Conservation (phyloP, 2,113 vertebrate genomes). For the Alethe diademata region DNA sequence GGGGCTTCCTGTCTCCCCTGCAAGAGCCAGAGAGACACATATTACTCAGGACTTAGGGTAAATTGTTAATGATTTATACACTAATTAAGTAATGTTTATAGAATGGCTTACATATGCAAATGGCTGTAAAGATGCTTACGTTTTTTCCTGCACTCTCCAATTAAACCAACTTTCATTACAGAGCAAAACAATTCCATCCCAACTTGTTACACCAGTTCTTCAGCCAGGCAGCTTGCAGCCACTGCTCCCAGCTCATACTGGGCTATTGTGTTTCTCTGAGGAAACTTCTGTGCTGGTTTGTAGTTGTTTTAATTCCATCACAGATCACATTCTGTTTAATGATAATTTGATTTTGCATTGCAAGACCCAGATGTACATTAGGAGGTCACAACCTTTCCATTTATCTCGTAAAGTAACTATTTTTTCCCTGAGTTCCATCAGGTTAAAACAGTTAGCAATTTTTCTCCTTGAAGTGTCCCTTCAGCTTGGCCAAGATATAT, state of each 20-base stretch:
- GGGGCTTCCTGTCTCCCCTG: slow-evolving; percentile 29
- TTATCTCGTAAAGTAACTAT: slow-evolving; percentile 78
- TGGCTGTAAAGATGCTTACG: not conserved
- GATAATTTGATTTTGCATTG: slow-evolving; percentile 78
- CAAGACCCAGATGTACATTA: slow-evolving; percentile 76
- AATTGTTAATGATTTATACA: slow-evolving; percentile 46
- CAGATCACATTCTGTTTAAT: slow-evolving; percentile 69
- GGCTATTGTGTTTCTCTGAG: not conserved
- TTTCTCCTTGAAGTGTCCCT: slow-evolving; percentile 80
- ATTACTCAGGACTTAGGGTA: not conserved
- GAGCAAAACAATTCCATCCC: slow-evolving; percentile 8
- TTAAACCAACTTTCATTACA: slow-evolving; percentile 27
- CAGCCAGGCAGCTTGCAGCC: not conserved
- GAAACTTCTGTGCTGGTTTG: slow-evolving; percentile 38
- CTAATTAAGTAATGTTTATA: slow-evolving; percentile 33
- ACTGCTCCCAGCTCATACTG: not conserved
- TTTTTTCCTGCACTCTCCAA: slow-evolving; percentile 40
- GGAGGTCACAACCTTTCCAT: slow-evolving; percentile 69
- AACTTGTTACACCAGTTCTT: slow-evolving; percentile 35
- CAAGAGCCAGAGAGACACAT: not conserved
- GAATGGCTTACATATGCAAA: slow-evolving; percentile 41
- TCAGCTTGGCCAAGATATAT: slow-evolving; percentile 73
- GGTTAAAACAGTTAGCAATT: slow-evolving; percentile 82
- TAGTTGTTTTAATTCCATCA: slow-evolving; percentile 41
- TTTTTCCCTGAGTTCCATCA: slow-evolving; percentile 73